phyloP scores from a whole-genome alignment of 2,888 invertebrate genomes.

The Pardosa pseudoannulata region DNA sequence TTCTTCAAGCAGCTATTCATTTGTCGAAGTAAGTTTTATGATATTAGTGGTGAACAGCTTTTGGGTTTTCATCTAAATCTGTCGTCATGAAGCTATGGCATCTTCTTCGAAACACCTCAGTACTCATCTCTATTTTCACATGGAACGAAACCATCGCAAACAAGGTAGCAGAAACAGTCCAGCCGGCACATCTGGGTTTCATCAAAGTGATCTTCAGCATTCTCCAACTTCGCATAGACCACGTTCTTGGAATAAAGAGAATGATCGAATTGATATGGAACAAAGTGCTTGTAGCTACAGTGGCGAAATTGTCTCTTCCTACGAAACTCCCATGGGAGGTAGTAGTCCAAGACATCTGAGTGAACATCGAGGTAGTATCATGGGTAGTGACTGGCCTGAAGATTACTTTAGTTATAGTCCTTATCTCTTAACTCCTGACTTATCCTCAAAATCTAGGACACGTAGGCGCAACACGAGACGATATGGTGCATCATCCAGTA shows the following conservation, averaged over 20 bases:
- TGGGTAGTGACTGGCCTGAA: conserved; percentile 65
- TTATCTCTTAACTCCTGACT: conserved; percentile 63
- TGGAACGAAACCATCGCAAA: conserved; percentile 63
- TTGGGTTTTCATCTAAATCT: conserved; percentile 3
- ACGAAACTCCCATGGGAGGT: conserved; percentile 21
- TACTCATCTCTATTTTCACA: conserved; percentile 71
- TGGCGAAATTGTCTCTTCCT: conserved; percentile 44
- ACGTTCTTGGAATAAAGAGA: conserved; percentile 60
- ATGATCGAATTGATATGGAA: conserved; percentile 39
- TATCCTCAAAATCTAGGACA: conserved; percentile 44
- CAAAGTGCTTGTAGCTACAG: conserved; percentile 17
- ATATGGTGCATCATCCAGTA: conserved; percentile 24
- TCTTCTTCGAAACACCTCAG: conserved; percentile 72
- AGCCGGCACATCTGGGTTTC: conserved; percentile 50
- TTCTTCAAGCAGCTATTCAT: too few relatives aligned
- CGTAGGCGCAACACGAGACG: conserved; percentile 34
- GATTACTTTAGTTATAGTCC: conserved; percentile 70
- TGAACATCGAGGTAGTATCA: conserved; percentile 57
- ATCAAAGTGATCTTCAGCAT: conserved; percentile 36
- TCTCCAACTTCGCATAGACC: conserved; percentile 41
- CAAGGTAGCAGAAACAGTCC: conserved; percentile 43
- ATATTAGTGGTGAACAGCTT: neutral
- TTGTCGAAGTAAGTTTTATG: too few relatives aligned
- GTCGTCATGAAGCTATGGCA: conserved; percentile 66
- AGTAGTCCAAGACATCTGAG: conserved; percentile 29